Conservation (phyloP, 2,888 invertebrate genomes). For the Catocala sponsa region DNA sequence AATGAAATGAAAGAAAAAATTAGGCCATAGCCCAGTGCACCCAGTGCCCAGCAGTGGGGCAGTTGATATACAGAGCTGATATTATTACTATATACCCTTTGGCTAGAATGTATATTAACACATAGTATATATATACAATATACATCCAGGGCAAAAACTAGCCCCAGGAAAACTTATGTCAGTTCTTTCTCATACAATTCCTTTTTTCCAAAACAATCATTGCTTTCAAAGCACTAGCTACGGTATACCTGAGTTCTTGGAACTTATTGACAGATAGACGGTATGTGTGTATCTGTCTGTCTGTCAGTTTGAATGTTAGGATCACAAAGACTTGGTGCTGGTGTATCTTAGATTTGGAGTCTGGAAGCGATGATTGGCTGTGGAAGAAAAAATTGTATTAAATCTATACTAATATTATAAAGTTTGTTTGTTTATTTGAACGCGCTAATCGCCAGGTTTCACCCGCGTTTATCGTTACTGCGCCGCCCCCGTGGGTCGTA, state of each 20-base stretch:
- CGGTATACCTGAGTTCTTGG: slow-evolving; percentile 70
- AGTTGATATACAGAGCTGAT: too few relatives aligned
- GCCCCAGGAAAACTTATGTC: slow-evolving; percentile 62
- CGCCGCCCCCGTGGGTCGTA: too few relatives aligned
- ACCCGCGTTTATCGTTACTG: too few relatives aligned
- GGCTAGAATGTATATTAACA: too few relatives aligned
- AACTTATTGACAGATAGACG: slow-evolving; percentile 72
- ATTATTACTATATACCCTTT: too few relatives aligned
- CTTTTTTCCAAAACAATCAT: slow-evolving; percentile 76
- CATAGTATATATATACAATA: too few relatives aligned
- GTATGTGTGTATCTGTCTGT: slow-evolving; percentile 62
- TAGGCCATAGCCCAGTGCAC: too few relatives aligned
- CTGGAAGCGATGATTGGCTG: slow-evolving; percentile 69
- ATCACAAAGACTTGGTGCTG: slow-evolving; percentile 67
- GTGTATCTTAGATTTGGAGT: slow-evolving; percentile 59
- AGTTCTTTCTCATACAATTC: slow-evolving; percentile 77
- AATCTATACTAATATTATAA: too few relatives aligned
- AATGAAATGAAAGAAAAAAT: too few relatives aligned
- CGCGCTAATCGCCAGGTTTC: too few relatives aligned
- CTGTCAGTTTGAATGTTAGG: slow-evolving; percentile 62
- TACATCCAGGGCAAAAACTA: slow-evolving; percentile 18
- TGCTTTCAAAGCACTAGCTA: slow-evolving; percentile 75
- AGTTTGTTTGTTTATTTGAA: too few relatives aligned
- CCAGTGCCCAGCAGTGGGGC: too few relatives aligned
- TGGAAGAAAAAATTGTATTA: slow-evolving; percentile 29